Base-by-base conservation (phyloP, 2,888 invertebrate species). In the Cephus nigrinus region DNA sequence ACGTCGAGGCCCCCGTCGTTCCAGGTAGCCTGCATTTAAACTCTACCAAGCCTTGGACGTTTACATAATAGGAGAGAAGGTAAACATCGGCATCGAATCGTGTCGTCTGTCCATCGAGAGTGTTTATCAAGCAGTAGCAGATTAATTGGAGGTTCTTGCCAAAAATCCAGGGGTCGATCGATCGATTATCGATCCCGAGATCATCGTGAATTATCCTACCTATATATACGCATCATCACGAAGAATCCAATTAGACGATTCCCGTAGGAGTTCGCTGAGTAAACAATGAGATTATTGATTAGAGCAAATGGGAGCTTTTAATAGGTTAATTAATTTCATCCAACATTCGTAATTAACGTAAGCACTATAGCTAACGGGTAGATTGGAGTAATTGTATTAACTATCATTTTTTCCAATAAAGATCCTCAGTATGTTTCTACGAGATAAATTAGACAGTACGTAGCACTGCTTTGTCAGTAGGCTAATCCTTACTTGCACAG, bases 11-110 rank as follows among this genome's bases (percentile, higher is more conserved):
- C 23, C 55, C 55, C 15, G 23, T 55, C 23, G 55, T 9, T 55
- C 55, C 55, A 55, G 55, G 55, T 23, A 55, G 55, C 23, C 55
- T 55, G 55, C 55, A 55, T 55, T 55, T 55, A 55, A 23, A 9
- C 40, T 40, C 40, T 15, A 15, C 23, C 23, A 33, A 33, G 31
- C 71, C 71, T 71, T 71, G 71, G 31, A 31, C 31, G 32, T 0
- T 31, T 71, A 33, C 71, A 23, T 71, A 71, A 32, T 71, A 71
- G 71, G 71, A 71, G 71, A 31, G 71, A 71, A 71, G 31, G 71
- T 33, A 33, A 71, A 71, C 55, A 55, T 32, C 71, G 71, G 9
- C 31, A 23, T 71, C 12, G 31, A 9, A 23, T 55, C 55, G 55
- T 55, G 55, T 23, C 55, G 55, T 55, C 55, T 2, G 55, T 55